Evolutionary conservation across 2,113 vertebrate species (phyloP), one percentile per base, ranked within the genome.

Genomic region (Larimichthys polyactis): DNA sequence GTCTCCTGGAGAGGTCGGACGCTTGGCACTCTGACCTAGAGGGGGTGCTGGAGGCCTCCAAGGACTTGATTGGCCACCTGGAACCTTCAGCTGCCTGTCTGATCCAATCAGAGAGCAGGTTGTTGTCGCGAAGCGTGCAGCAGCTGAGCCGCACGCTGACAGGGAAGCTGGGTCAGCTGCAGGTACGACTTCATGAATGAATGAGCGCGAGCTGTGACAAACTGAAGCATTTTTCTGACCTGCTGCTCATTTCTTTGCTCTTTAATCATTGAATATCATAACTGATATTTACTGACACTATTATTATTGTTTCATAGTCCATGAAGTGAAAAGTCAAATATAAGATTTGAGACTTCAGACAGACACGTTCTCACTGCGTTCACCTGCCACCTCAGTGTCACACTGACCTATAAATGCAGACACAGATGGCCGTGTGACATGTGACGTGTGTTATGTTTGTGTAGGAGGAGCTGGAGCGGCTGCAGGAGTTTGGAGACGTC

Each of bases 401-500:
- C 76, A 22, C 17, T 90, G 87, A 87, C 84, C 87, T 79, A 78
- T 27, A 77, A 79, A 69, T 72, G 19, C 77, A 73, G 14, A 29
- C 22, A 11, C 65, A 66, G 20, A 22, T 43, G 69, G 49, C 27
- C 0, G 0, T 9, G 22, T 36, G 36, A 36, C 36, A 36, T 36
- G 36, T 64, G 58, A 40, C 69, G 2, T 63, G 22, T 58, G 62
- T 44, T n/a, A 4, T 73, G 54, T 83, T 10, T 80, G 27, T 81
- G 74, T 52, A 96, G 95, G 95, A 92, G 87, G 93, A 94, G 80
- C 76, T 93, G 27, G 75, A 84, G 71, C 94, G 94, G 82, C 92
- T 96, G 86, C 94, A 96, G 83, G 93, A 96, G 84, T 97, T 98
- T 64, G 89, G 79, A 3, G 78, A 78, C 16, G 69, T 62, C 29